Conservation (phyloP, 2,888 invertebrate genomes). For the Buathra laborator region DNA sequence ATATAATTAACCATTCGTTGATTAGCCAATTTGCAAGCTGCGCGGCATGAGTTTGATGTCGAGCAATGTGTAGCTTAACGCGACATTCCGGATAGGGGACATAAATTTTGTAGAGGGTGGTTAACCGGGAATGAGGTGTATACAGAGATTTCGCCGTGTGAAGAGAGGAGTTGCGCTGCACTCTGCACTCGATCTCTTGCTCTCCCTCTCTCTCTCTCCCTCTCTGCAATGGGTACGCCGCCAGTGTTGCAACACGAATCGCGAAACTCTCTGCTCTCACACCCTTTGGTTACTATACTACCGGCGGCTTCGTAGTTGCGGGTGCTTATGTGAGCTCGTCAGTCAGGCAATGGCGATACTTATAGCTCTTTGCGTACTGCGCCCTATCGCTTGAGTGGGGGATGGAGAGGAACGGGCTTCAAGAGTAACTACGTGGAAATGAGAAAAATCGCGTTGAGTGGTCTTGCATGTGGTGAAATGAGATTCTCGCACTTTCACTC, state of each 20-base stretch:
- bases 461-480: constrained; percentile 65
- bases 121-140: constrained; percentile 65
- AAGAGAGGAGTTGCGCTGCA: constrained; percentile 24
- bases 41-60: constrained; percentile 22
- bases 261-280: constrained; percentile 28
- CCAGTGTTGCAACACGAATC: constrained; percentile 35
- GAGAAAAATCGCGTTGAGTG: constrained; percentile 59
- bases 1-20: constrained; percentile 52
- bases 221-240: not conserved
- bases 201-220: not conserved
- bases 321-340: constrained; percentile 18
- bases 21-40: constrained; percentile 58
- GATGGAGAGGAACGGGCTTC: not conserved
- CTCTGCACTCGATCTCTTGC: constrained; percentile 13
- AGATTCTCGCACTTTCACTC: constrained; percentile 52
- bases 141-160: constrained; percentile 45
- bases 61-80: constrained; percentile 41
- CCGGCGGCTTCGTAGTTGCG: not conserved
- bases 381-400: not conserved
- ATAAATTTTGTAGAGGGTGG: constrained; percentile 63
- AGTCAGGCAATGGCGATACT: constrained; percentile 9
- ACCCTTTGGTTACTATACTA: too few relatives aligned
- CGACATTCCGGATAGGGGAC: constrained; percentile 52
- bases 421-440: constrained; percentile 56
- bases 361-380: not conserved